These are phyloP conservation scores for Marmota flaviventris DNA, from an alignment of 2,113 vertebrate species.

Conservation along the genomic window DNA sequence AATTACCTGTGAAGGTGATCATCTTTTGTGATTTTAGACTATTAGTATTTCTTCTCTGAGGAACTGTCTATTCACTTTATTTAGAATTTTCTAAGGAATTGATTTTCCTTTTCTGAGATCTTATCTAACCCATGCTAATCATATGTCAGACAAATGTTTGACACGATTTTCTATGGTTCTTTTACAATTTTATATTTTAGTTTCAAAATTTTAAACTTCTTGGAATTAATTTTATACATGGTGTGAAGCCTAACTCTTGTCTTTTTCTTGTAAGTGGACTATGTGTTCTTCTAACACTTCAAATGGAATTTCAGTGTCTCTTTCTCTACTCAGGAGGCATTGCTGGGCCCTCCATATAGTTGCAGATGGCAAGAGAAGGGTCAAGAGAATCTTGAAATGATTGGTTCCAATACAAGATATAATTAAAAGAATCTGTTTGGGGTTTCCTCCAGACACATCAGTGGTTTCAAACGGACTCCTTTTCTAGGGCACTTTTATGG, in stretches of 20 bases:
- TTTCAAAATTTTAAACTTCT: not conserved
- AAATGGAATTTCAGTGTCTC: not conserved
- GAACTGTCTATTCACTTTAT: not conserved
- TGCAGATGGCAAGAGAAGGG: not conserved
- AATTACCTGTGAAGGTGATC: not conserved
- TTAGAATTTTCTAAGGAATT: constrained; percentile 22
- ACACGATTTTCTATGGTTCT: not conserved
- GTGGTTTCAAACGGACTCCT: not conserved
- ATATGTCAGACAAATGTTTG: not conserved
- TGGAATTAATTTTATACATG: not conserved
- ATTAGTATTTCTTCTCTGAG: not conserved
- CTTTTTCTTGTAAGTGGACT: not conserved
- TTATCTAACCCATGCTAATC: not conserved
- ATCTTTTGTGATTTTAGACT: not conserved
- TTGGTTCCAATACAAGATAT: not conserved
- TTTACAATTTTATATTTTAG: not conserved
- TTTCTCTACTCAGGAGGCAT: not conserved
- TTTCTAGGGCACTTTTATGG: not conserved
- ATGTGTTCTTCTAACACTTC: not conserved
- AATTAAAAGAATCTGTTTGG: not conserved
- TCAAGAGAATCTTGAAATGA: not conserved
- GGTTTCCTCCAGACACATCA: not conserved
- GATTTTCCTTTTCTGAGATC: not conserved
- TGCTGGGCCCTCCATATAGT: not conserved
- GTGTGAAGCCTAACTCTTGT: not conserved